Percentiles rank a stretch among this genome's conserved stretches.
Conservation (phyloP, 1,140 invertebrate genomes). For the Euschistus heros region DNA sequence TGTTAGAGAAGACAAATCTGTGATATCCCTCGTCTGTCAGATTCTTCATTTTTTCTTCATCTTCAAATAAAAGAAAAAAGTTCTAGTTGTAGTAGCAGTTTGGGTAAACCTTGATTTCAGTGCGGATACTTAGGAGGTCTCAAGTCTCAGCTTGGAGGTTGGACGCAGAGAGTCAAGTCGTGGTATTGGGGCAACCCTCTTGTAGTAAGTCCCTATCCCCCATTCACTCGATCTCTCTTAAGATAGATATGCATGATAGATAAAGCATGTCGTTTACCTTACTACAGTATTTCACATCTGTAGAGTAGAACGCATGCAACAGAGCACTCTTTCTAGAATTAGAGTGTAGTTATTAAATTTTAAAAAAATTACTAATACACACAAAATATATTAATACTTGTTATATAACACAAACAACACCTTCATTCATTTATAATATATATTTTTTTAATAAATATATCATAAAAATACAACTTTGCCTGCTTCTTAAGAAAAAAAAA, state of each 20-base stretch:
- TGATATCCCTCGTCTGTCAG: constrained; percentile 11
- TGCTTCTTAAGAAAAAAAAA: constrained; percentile 4
- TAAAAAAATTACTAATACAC: neutral
- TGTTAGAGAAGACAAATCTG: constrained; percentile 8
- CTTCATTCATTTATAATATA: constrained; percentile 1
- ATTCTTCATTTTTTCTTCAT: neutral
- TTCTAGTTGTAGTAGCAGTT: constrained; percentile 21
- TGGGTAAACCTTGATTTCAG: constrained; percentile 41
- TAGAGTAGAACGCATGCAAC: constrained; percentile 25
- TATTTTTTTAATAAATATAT: neutral
- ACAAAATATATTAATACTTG: neutral
- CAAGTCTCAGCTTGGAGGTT: constrained; percentile 79
- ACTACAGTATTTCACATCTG: constrained; percentile 27
- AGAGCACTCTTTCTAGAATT: constrained; percentile 20
- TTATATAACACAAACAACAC: constrained; percentile 14
- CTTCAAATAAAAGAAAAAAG: constrained; percentile 8
- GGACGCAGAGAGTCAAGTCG: constrained; percentile 86
- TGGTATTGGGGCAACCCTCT: constrained; percentile 89
- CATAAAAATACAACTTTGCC: constrained; percentile 4
- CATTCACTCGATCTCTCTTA: constrained; percentile 14
- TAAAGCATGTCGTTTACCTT: constrained; percentile 30
- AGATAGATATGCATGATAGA: constrained; percentile 17
- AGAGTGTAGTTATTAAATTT: constrained; percentile 15
- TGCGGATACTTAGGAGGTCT: constrained; percentile 83
- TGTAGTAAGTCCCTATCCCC: constrained; percentile 61